Conservation (phyloP, 2,888 invertebrate genomes). For the Aplocera efformata region DNA sequence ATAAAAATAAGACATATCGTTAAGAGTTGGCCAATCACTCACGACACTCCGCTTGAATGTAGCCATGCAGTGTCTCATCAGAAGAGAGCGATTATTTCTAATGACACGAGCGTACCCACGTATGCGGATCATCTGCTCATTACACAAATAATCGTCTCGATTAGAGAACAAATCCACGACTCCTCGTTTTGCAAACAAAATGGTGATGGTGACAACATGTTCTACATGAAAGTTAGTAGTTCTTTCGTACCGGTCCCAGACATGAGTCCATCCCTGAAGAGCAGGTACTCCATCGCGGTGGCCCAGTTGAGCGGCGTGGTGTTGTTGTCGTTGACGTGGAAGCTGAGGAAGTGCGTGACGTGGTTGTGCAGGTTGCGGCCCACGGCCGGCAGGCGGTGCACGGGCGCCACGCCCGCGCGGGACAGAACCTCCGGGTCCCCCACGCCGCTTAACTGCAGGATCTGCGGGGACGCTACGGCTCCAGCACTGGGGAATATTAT, state of each 20-base stretch:
- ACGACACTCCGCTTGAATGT: too few relatives aligned
- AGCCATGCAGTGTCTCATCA: too few relatives aligned
- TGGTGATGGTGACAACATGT: too few relatives aligned
- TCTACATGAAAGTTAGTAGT: not conserved
- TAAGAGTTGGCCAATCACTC: too few relatives aligned
- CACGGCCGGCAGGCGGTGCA: constrained; percentile 89
- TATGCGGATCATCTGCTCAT: too few relatives aligned
- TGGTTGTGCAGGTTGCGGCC: constrained; percentile 93
- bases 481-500: constrained; percentile 82
- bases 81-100: too few relatives aligned
- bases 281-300: constrained; percentile 93
- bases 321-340: constrained; percentile 90
- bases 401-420: constrained; percentile 82
- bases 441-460: constrained; percentile 94
- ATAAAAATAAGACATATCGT: too few relatives aligned
- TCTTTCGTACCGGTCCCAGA: constrained; percentile 87
- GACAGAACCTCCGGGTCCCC: constrained; percentile 87
- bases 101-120: too few relatives aligned
- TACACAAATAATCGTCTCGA: too few relatives aligned
- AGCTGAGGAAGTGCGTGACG: constrained; percentile 89
- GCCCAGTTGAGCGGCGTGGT: constrained; percentile 94
- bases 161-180: too few relatives aligned
- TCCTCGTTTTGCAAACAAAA: too few relatives aligned
- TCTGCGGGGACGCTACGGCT: constrained; percentile 96
- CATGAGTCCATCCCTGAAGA: constrained; percentile 94